Base-by-base conservation (phyloP, 2,797 vertebrate species). In the Percopsis omiscomaycus region DNA sequence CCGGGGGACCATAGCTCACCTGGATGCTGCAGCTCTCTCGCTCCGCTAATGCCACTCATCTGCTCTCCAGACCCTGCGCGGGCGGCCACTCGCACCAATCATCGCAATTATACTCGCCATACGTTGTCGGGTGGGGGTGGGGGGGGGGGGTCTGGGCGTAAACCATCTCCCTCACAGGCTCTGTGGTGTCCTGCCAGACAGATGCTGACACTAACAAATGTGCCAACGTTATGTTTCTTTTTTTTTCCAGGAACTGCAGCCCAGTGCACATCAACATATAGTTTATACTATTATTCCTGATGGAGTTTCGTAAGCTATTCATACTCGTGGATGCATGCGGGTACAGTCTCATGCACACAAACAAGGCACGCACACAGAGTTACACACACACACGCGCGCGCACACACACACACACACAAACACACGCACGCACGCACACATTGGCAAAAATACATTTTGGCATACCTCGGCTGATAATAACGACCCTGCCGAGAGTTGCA, bases 1-100 rank as follows among this genome's bases (percentile, higher is more conserved):
- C 86, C 76, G 37, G 71, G 84, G 66, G 73, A 80, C 67, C 78
- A 73, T 70, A 77, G 71, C 82, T 88, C 81, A 87, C 77, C 75
- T 82, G 51, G 58, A 29, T 16, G 55, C 54, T 32, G 71, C 68
- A 71, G 52, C 71, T 83, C 78, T 80, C 81, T 74, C 61, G 69
- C 55, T 1, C 64, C 59, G 32, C 70, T 62, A 84, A 82, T 64
- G 73, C 77, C 74, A 79, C 71, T 75, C 81, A 75, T 84, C 51
- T 70, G 75, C 71, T 78, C 79, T 77, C 59, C 55, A 52, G 58
- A 69, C 44, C 69, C 59, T 6, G 55, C 71, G 70, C 29, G 22
- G 22, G 22, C 22, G 22, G 22, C 71, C 69, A 30, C 69, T 84
- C 69, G 77, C 78, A 84, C 75, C 73, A 79, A 75, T 82, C 82